Base-by-base conservation (phyloP, 2,888 invertebrate genomes). In the Yponomeuta malinellus region DNA sequence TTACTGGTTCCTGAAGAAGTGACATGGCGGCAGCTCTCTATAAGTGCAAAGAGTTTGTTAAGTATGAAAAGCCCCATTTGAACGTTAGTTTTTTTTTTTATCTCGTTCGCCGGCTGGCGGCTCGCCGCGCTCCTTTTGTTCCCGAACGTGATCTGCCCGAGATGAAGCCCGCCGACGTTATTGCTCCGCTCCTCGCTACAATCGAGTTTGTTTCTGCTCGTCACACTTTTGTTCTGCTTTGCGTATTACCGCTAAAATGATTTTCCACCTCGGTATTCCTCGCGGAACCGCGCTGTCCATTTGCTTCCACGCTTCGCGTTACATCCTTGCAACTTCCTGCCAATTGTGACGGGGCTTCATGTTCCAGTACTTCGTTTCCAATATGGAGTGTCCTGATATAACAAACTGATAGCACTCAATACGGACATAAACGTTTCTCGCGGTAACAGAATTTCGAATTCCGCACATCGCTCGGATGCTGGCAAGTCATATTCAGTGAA, bases 61-160 rank as follows among this genome's bases (percentile, higher is more conserved):
- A 88, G 84, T 86, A 88, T 87, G 85, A 88, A 88, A 87, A 84
- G 83, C 84, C 87, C 83, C 85, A 87, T 89, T 88, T 84, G 83
- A 87, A 86, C 80, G 84, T 78, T 76, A 78, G 81, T 82, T 86
- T 89, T 89, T 89, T 89, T 89, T 87, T 84, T 82, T 86, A 89
- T 89, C 88, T 87, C 84, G 87, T 85, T 70, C 64, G 31, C 78
- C 80, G 78, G 76, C 78, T 79, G 83, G 79, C 84, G 83, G 83
- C 82, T 15, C 83, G 48, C 23, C 82, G 82, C 84, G 77, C 79
- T 86, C 80, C 87, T 89, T 92, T 91, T 89, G 90, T 89, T 84
- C 79, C 80, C 81, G 87, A 86, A 89, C 90, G 89, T 90, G 90
- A 90, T 90, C 90, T 88, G 84, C 80, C 82, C 85, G 85, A 86